A percentile compares a stretch with the other conserved stretches of the same genome.
phyloP scores from a whole-genome alignment of 2,888 invertebrate species.

The Drepanosiphum platanoidis region DNA sequence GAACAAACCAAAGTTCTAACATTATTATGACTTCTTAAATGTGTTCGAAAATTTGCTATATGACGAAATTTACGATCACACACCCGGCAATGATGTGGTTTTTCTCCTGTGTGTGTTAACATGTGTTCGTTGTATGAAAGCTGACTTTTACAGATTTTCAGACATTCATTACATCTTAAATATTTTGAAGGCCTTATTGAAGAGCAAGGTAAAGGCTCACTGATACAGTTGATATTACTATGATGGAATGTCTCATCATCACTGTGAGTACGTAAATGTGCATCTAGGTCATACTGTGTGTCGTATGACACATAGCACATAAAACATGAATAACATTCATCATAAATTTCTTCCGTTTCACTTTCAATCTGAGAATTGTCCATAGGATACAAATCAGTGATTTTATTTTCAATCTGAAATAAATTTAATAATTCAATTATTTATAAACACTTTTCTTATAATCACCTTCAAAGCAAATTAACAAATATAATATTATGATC shows the following conservation, averaged over 20 bases:
- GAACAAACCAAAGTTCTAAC: constrained; percentile 47
- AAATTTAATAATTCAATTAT: background rate
- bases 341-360: constrained; percentile 38
- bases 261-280: constrained; percentile 40
- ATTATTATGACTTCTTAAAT: constrained; percentile 67
- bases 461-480: background rate
- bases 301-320: constrained; percentile 58
- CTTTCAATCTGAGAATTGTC: constrained; percentile 9
- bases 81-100: constrained; percentile 64
- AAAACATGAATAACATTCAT: constrained; percentile 60
- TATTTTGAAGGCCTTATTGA: constrained; percentile 51
- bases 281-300: constrained; percentile 39
- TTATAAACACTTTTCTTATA: background rate
- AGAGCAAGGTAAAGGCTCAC: constrained; percentile 37
- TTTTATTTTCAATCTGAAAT: constrained; percentile 15
- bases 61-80: constrained; percentile 65
- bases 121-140: constrained; percentile 59
- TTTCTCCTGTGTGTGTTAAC: constrained; percentile 60
- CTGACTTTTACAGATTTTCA: constrained; percentile 55
- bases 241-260: constrained; percentile 56
- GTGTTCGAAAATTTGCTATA: constrained; percentile 64
- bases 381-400: background rate
- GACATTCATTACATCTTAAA: constrained; percentile 42
- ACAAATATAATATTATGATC: background rate
- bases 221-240: constrained; percentile 54